phyloP scores from a whole-genome alignment of 1,140 invertebrate species.

The Drosophila truncata region DNA sequence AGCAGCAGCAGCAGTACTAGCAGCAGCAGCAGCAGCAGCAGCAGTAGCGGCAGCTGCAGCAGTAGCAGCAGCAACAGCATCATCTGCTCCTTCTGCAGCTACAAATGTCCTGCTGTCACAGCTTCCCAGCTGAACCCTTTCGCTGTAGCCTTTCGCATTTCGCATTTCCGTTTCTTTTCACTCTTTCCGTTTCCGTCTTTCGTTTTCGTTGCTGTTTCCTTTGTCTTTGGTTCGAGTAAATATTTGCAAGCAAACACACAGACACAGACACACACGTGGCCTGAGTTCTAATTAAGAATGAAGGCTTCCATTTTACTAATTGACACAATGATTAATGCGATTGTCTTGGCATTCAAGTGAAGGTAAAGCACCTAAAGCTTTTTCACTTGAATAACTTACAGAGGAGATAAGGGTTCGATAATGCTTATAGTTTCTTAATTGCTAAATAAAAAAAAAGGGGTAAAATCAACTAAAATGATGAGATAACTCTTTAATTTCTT shows the following conservation, averaged over 20 bases:
- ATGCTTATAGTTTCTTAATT: too few species aligned
- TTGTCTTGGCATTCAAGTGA: slow-evolving; percentile 8
- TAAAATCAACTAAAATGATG: too few species aligned
- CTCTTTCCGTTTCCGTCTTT: not conserved
- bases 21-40: too few species aligned
- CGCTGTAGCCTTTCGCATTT: not conserved
- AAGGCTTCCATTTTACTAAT: slow-evolving; percentile 43
- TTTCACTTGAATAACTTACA: not conserved
- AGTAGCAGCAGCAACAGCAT: slow-evolving; percentile 57
- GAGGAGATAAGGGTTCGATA: not conserved
- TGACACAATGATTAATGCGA: slow-evolving; percentile 45
- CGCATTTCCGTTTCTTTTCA: not conserved
- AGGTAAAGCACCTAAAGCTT: not conserved
- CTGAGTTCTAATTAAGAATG: slow-evolving; percentile 24
- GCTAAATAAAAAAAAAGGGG: not conserved
- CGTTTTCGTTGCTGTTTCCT: not conserved
- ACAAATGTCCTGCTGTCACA: slow-evolving; percentile 30
- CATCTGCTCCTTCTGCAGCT: not conserved
- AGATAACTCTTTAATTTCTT: too few species aligned
- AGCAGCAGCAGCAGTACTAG: too few species aligned
- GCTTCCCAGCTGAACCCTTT: not conserved
- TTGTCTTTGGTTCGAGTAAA: slow-evolving; percentile 17
- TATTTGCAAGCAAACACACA: slow-evolving; percentile 35
- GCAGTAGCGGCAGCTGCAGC: too few species aligned
- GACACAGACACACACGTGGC: not conserved